phyloP scores from a whole-genome alignment of 2,888 invertebrate genomes.

The Orthosia cruda region DNA sequence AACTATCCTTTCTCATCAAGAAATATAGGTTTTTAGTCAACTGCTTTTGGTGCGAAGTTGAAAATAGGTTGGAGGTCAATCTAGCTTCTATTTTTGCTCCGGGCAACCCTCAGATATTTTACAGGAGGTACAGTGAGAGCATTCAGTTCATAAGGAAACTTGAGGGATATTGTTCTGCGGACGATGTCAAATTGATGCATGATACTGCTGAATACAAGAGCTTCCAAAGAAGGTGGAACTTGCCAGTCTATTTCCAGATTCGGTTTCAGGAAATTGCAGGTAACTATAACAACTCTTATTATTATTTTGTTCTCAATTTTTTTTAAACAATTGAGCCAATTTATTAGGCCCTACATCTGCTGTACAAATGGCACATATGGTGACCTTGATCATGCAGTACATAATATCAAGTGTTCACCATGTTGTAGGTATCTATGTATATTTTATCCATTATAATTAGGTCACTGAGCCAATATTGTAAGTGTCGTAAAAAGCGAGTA shows the following conservation, averaged over 20 bases:
- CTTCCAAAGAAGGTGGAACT: conserved; percentile 97
- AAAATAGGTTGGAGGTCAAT: conserved; percentile 95
- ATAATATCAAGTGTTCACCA: neutral
- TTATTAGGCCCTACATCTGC: neutral
- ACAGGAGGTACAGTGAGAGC: conserved; percentile 95
- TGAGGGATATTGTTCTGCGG: conserved; percentile 92
- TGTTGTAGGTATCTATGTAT: neutral
- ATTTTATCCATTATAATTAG: neutral
- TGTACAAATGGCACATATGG: neutral
- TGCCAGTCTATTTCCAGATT: conserved; percentile 99
- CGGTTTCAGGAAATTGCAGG: conserved; percentile 98
- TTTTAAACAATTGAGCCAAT: neutral
- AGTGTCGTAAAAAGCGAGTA: neutral
- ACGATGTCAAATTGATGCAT: conserved; percentile 92
- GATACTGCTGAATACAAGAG: conserved; percentile 94
- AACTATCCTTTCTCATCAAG: conserved; percentile 84
- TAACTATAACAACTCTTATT: conserved; percentile 49
- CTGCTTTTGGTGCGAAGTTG: conserved; percentile 97
- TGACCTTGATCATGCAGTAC: neutral
- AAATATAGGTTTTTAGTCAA: conserved; percentile 93
- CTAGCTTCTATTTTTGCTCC: conserved; percentile 97
- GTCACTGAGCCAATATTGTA: conserved; percentile 10
- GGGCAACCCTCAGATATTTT: conserved; percentile 97
- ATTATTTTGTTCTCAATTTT: neutral
- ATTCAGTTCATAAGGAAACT: conserved; percentile 94